A percentile compares a stretch with the other conserved stretches of the same genome.
Conservation (phyloP, 2,797 vertebrate genomes). For the Dryobates pubescens region DNA sequence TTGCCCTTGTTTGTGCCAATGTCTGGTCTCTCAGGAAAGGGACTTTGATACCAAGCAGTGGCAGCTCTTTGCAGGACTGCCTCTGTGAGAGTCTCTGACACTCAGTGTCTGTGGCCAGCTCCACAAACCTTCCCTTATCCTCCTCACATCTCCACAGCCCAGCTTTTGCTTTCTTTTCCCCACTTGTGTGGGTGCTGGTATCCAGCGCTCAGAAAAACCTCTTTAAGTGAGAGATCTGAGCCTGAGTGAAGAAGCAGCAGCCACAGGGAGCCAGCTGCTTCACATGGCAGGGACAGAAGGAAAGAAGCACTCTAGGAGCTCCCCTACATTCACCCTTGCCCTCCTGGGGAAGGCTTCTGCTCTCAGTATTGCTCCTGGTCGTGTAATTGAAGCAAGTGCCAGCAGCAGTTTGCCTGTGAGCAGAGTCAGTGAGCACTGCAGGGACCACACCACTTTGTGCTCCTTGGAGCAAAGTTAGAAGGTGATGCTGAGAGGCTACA, state of each 20-base stretch:
- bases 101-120: not conserved
- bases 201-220: not conserved
- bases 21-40: not conserved
- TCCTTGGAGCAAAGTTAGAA: not conserved
- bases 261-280: not conserved
- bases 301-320: not conserved
- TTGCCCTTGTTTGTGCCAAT: not conserved
- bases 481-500: not conserved
- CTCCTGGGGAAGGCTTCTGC: not conserved
- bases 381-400: not conserved
- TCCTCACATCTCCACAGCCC: not conserved
- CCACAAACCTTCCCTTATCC: not conserved
- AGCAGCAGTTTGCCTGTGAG: rapidly evolving
- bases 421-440: not conserved
- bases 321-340: not conserved
- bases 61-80: not conserved
- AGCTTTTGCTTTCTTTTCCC: not conserved
- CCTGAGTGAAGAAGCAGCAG: not conserved
- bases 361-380: not conserved
- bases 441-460: not conserved
- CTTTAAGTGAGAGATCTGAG: not conserved
- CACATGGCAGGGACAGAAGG: not conserved
- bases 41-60: not conserved
- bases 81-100: not conserved
- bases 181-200: not conserved